Conservation (phyloP, 2,113 vertebrate genomes). For the Gulo gulo region DNA sequence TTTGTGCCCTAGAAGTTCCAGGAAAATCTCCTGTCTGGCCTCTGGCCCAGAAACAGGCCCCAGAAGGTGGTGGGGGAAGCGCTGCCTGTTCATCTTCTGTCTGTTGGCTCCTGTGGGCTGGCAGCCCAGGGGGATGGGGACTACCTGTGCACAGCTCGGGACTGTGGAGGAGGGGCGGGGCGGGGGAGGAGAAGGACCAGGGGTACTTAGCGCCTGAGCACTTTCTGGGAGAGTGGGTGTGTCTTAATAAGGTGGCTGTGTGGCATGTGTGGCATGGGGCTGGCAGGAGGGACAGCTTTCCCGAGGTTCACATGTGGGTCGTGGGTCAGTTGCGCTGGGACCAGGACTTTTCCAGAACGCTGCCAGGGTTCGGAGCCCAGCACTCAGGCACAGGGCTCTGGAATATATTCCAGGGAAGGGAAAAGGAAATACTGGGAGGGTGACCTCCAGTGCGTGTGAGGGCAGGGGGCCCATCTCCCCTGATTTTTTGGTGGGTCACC, state of each 20-base stretch:
- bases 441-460: too few relatives aligned
- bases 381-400: neutral
- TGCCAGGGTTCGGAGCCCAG: neutral
- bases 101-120: neutral
- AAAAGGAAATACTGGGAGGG: neutral
- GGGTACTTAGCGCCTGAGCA: neutral
- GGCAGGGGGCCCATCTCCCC: fast-evolving
- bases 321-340: too few relatives aligned
- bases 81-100: neutral
- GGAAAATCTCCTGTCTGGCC: neutral
- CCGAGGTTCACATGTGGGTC: too few relatives aligned
- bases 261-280: neutral
- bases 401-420: neutral
- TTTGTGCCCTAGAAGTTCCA: neutral
- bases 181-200: neutral
- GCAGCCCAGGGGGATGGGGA: neutral
- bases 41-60: neutral
- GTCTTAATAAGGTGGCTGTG: neutral
- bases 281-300: neutral
- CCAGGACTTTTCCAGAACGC: neutral
- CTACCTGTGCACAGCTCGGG: neutral
- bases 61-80: neutral
- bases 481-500: neutral
- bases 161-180: too few relatives aligned
- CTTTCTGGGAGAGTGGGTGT: neutral